Evolutionary conservation across 2,888 invertebrate species (phyloP), one percentile per base, ranked within the genome.

Genomic region (Thysanoteuthis rhombus): DNA sequence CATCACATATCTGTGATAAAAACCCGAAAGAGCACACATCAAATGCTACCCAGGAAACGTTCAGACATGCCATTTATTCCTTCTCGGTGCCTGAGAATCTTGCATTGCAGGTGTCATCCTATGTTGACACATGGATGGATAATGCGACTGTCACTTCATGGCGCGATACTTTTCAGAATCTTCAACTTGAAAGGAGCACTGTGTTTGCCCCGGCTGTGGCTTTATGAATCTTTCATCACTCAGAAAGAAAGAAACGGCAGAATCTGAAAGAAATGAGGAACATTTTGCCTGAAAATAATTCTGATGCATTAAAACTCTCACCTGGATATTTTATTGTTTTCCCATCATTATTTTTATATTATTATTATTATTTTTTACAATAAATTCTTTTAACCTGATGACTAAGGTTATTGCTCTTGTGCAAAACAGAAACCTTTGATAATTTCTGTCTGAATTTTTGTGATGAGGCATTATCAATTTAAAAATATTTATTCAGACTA

Each of bases 11-110:
- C 40, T 92, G 91, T 40, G n/a, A 75, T 92, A 45, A 45, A n/a
- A 45, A 92, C 19, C n/a, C 12, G n/a, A 40, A 42, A 92, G n/a
- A 92, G 4, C 4, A 36, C 45, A 42, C 91, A n/a, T 92, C 42
- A 8, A 42, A 45, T 40, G 19, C 40, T 8, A 32, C n/a, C 10
- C 40, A 92, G 22, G 91, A 92, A 92, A 92, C 32, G 0, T 42
- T 92, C 40, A 40, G 42, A 19, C 91, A 92, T 42, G 40, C 42
- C 32, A 92, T 92, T 92, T 92, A 92, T 45, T 92, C 91, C 12
- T 92, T 42, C 12, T 92, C 91, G 1, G 91, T 92, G 91, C 91
- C 91, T 12, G 91, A 92, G 45, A 45, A 40, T 42, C 91, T 92
- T 92, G 45, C 45, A n/a, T 40, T 36, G n/a, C 39, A 42, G 32